Conservation (phyloP, 2,888 invertebrate species). For the Drosophila fungiperda region DNA sequence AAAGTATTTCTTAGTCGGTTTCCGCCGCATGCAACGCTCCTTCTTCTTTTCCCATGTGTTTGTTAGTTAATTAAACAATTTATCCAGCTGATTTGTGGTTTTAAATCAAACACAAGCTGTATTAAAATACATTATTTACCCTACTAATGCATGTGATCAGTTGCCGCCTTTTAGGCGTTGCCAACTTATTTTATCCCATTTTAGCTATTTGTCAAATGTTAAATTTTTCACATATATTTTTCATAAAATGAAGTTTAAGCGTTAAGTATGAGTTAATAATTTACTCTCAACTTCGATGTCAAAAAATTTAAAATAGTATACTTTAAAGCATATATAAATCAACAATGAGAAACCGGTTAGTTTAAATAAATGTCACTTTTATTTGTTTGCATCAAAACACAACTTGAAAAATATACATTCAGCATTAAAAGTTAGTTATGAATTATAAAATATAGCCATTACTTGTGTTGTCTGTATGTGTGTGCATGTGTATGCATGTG, state of each 20-base stretch:
- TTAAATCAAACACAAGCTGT: background rate
- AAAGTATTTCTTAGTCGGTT: no score
- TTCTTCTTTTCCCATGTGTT: background rate
- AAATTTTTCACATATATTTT: background rate
- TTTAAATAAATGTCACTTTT: slow-evolving; percentile 66
- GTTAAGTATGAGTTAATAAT: no score
- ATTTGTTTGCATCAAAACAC: slow-evolving; percentile 65
- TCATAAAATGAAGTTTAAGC: background rate
- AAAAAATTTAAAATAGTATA: background rate
- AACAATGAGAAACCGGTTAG: background rate
- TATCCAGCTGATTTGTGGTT: background rate
- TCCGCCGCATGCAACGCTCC: no score
- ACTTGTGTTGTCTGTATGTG: slow-evolving; percentile 22
- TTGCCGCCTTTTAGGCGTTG: background rate
- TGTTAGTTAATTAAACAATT: background rate
- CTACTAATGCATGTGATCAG: background rate
- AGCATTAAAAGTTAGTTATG: slow-evolving; percentile 43
- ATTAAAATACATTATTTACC: background rate
- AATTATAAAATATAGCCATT: slow-evolving; percentile 53
- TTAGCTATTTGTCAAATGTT: background rate
- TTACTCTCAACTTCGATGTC: background rate
- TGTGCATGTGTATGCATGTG: slow-evolving; percentile 9
- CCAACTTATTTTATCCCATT: background rate
- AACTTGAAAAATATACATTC: slow-evolving; percentile 64
- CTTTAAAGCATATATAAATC: background rate